These are phyloP conservation scores for Allobates femoralis DNA, from an alignment of 2,797 vertebrate genomes.

Conservation along the genomic window DNA sequence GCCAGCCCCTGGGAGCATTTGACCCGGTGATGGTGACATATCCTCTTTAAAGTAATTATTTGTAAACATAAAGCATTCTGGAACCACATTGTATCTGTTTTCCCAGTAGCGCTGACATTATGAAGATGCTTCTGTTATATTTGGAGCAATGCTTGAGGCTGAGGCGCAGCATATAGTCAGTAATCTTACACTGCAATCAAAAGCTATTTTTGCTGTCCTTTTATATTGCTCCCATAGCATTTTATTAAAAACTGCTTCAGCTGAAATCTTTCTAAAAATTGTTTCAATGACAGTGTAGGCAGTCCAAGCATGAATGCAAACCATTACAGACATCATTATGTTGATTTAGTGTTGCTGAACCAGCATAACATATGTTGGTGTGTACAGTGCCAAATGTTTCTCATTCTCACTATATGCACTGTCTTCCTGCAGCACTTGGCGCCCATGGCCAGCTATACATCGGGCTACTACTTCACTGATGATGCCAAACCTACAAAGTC, in stretches of 20 bases:
- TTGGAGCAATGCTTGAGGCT: neutral
- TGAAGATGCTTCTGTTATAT: slow-evolving; percentile 3
- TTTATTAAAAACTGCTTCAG: slow-evolving; percentile 51
- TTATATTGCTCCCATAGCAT: slow-evolving; percentile 20
- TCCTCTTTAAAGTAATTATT: neutral
- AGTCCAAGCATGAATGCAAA: slow-evolving; percentile 48
- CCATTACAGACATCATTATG: slow-evolving; percentile 61
- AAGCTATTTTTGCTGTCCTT: slow-evolving; percentile 13
- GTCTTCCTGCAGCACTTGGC: slow-evolving; percentile 43
- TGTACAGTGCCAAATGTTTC: slow-evolving; percentile 49
- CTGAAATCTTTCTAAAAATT: slow-evolving; percentile 52
- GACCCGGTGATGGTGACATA: no score
- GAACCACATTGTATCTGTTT: neutral
- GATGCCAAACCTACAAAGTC: slow-evolving; percentile 75
- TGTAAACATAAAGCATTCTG: neutral
- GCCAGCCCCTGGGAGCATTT: no score
- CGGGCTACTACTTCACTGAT: slow-evolving; percentile 68
- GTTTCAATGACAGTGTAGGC: slow-evolving; percentile 45
- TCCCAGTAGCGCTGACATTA: neutral
- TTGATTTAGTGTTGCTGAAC: slow-evolving; percentile 57
- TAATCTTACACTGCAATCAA: slow-evolving; percentile 2
- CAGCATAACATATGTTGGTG: slow-evolving; percentile 58
- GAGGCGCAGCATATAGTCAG: neutral
- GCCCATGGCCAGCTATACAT: slow-evolving; percentile 58
- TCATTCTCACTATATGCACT: slow-evolving; percentile 27